Evolutionary conservation across 53 echinoderm and acorn worm species (phyloP).

Genomic region (Henricia sp.): DNA sequence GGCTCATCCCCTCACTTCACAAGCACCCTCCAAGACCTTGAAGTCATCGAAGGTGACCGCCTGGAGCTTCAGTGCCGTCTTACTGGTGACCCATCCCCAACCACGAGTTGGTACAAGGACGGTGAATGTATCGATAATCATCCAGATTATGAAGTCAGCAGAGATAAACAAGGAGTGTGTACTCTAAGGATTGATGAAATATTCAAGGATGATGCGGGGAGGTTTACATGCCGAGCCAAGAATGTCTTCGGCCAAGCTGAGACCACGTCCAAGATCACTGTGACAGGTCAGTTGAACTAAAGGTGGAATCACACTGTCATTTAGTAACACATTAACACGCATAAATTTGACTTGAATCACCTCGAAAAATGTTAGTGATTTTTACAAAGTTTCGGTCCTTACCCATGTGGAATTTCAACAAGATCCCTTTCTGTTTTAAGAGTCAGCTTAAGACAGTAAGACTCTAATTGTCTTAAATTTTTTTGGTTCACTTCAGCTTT

Average conservation of each 20-base stretch:
- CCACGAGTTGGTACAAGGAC: slow-evolving; percentile 86
- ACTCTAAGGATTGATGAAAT: slow-evolving; percentile 80
- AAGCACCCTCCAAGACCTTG: slow-evolving; percentile 69
- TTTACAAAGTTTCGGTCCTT: no score
- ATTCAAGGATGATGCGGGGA: slow-evolving; percentile 82
- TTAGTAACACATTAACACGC: no score
- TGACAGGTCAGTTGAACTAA: slow-evolving; percentile 78
- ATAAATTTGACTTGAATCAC: no score
- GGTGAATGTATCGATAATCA: slow-evolving; percentile 73
- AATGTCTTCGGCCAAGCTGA: slow-evolving; percentile 79
- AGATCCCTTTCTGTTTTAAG: no score
- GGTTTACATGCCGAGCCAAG: slow-evolving; percentile 78
- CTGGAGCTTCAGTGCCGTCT: slow-evolving; percentile 76
- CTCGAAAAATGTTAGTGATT: no score
- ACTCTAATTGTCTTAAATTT: neutral
- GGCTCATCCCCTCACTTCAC: slow-evolving; percentile 80
- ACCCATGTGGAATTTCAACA: no score
- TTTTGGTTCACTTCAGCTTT: slow-evolving; percentile 26
- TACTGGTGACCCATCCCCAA: slow-evolving; percentile 75
- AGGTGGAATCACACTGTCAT: no score
- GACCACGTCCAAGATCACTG: slow-evolving; percentile 76
- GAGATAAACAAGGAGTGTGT: slow-evolving; percentile 73
- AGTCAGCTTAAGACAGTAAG: no score
- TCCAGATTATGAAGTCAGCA: slow-evolving; percentile 78
- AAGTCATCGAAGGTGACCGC: slow-evolving; percentile 76